Conservation (phyloP, 2,113 vertebrate genomes). For the Cebidichthys violaceus region DNA sequence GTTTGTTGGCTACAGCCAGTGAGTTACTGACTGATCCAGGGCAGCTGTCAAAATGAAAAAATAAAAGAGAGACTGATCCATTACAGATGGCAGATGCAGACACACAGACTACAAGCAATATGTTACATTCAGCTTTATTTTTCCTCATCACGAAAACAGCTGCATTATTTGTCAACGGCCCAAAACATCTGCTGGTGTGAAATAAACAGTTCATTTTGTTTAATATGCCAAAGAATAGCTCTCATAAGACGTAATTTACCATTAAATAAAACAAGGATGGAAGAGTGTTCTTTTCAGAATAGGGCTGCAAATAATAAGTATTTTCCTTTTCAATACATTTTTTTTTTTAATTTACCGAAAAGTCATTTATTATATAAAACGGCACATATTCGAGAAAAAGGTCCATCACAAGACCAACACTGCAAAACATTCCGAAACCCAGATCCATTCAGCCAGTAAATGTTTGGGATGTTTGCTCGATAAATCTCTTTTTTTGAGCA, state of each 20-base stretch:
- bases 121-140: neutral
- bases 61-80: conserved; percentile 1
- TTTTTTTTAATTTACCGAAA: neutral
- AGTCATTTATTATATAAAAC: neutral
- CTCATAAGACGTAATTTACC: neutral
- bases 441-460: neutral
- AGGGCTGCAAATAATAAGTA: neutral
- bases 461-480: neutral
- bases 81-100: conserved; percentile 36
- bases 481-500: neutral
- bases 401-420: neutral
- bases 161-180: conserved; percentile 1
- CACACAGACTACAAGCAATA: conserved; percentile 13
- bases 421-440: neutral
- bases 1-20: conserved; percentile 23
- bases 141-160: conserved; percentile 1
- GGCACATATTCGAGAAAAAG: neutral
- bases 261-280: neutral
- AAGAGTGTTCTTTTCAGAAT: neutral
- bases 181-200: neutral
- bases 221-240: neutral
- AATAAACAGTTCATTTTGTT: neutral
- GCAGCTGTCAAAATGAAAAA: conserved; percentile 15
- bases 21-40: neutral
- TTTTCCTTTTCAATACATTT: neutral